Percentiles rank a stretch among this genome's conserved stretches.
These are phyloP conservation scores for Litocranius walleri DNA, from an alignment of 2,113 vertebrate species.

Conservation along the genomic window DNA sequence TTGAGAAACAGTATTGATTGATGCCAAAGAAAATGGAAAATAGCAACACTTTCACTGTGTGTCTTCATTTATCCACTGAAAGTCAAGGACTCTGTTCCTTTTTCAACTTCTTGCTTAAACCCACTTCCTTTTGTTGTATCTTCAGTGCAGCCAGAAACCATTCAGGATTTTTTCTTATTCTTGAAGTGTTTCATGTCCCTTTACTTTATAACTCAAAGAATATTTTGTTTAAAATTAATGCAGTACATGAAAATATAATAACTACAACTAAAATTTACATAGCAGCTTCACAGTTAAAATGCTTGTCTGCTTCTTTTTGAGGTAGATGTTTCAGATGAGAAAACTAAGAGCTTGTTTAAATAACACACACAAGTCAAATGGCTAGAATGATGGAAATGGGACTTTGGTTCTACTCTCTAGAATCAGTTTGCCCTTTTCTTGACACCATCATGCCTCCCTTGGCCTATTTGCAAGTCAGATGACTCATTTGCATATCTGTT, in stretches of 20 bases:
- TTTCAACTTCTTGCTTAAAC: background rate
- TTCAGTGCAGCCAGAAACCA: background rate
- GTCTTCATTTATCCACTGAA: slow-evolving; percentile 1
- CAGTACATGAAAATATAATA: background rate
- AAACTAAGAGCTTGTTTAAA: background rate
- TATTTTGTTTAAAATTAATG: background rate
- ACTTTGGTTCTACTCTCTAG: background rate
- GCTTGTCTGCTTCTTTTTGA: background rate
- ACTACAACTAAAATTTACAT: background rate
- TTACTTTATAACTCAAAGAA: slow-evolving; percentile 31
- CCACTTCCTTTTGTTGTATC: background rate
- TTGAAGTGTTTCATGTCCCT: background rate
- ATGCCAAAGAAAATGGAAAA: background rate
- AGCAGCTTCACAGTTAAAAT: background rate
- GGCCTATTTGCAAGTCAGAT: slow-evolving; percentile 52
- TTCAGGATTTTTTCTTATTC: background rate
- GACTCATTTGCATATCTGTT: slow-evolving; percentile 56
- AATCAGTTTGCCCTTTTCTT: slow-evolving; percentile 35
- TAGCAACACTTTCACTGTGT: background rate
- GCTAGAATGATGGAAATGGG: background rate
- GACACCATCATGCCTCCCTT: background rate
- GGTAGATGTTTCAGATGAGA: slow-evolving; percentile 22
- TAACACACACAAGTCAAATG: background rate
- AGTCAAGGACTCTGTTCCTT: background rate
- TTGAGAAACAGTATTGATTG: background rate